Evolutionary conservation across 2,797 vertebrate species (phyloP).

Genomic region (Decapterus maruadsi): DNA sequence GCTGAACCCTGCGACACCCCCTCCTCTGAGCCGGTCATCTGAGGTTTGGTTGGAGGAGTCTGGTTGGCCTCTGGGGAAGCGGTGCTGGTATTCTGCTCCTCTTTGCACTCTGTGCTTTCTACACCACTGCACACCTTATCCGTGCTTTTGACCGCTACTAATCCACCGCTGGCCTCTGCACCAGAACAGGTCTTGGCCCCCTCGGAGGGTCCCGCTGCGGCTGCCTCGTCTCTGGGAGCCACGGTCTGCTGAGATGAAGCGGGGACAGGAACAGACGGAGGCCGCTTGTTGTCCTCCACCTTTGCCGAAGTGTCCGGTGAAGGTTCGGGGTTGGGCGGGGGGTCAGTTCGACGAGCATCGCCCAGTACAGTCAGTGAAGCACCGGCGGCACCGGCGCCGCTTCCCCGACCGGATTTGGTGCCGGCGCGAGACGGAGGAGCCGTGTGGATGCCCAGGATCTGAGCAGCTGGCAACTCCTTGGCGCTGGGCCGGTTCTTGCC

Average conservation of each 20-base stretch:
- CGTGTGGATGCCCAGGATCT: conserved; percentile 93
- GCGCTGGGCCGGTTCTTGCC: conserved; percentile 91
- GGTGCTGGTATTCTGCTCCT: conserved; percentile 67
- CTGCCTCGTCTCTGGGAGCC: conserved; percentile 59
- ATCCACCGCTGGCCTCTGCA: conserved; percentile 63
- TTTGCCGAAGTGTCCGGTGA: conserved; percentile 61
- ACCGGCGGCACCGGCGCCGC: conserved; percentile 11
- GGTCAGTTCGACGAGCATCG: conserved; percentile 73
- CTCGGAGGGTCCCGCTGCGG: conserved; percentile 47
- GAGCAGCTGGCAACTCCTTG: conserved; percentile 93
- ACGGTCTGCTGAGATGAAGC: conserved; percentile 45
- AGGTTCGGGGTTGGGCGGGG: conserved; percentile 41
- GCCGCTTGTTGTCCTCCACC: conserved; percentile 73
- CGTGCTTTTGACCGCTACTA: conserved; percentile 60
- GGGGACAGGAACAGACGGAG: conserved; percentile 20
- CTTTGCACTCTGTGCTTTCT: conserved; percentile 71
- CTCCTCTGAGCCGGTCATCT: conserved; percentile 59
- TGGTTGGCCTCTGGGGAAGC: conserved; percentile 73
- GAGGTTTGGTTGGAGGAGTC: conserved; percentile 55
- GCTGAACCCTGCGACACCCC: conserved; percentile 61
- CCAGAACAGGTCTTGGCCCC: conserved; percentile 30
- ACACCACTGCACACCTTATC: conserved; percentile 69
- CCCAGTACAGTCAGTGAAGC: conserved; percentile 22
- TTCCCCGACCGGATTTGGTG: conserved; percentile 74
- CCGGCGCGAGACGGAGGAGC: conserved; percentile 59